A percentile compares a stretch with the other conserved stretches of the same genome.
Evolutionary conservation across 2,797 vertebrate species (phyloP).

Genomic region (Tamandua tetradactyla): DNA sequence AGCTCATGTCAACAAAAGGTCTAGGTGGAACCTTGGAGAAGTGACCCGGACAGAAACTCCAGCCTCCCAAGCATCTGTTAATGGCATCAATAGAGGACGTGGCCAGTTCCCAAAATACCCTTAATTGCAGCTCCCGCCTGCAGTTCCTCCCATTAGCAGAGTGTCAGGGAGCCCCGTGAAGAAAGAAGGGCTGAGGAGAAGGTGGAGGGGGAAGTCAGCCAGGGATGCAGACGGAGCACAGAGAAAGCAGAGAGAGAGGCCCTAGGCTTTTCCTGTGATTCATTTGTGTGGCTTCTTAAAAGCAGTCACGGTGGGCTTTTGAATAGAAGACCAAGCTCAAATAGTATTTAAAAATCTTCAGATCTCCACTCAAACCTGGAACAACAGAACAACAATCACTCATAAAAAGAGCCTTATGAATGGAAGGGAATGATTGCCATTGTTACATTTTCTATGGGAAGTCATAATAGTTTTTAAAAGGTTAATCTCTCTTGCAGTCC

Average conservation of each 20-base stretch:
- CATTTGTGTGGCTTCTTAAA: conserved; percentile 55
- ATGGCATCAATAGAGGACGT: conserved; percentile 59
- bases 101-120: conserved; percentile 72
- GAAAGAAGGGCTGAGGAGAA: conserved; percentile 25
- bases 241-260: conserved; percentile 51
- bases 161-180: not conserved
- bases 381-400: conserved; percentile 72
- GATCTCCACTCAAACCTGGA: conserved; percentile 67
- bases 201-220: not conserved
- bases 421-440: conserved; percentile 81
- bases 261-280: conserved; percentile 56
- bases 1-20: conserved; percentile 77
- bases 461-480: conserved; percentile 85
- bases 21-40: conserved; percentile 74
- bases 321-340: conserved; percentile 65
- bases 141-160: conserved; percentile 37
- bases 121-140: conserved; percentile 1
- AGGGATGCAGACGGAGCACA: conserved; percentile 35
- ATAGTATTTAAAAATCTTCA: conserved; percentile 63
- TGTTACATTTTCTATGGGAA: conserved; percentile 86
- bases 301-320: conserved; percentile 67
- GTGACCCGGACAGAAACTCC: conserved; percentile 80
- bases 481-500: conserved; percentile 79
- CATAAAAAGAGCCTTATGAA: conserved; percentile 72
- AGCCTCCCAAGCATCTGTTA: conserved; percentile 70